Conservation (phyloP, 1,140 invertebrate species). For the Pogonomyrmex californicus region DNA sequence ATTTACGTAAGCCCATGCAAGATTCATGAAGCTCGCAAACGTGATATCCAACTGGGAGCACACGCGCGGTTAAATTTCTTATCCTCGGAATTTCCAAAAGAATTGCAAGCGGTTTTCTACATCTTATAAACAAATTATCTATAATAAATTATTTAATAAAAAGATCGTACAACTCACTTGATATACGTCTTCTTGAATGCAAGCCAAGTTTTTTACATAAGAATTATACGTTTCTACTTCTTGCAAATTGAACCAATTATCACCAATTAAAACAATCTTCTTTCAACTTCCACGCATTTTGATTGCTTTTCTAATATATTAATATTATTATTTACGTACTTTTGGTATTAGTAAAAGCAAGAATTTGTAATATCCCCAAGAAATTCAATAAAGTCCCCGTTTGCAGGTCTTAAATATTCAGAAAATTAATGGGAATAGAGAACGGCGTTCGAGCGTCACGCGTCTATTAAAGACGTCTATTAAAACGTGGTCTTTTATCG, state of each 20-base stretch:
- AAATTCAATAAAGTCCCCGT: constrained; percentile 45
- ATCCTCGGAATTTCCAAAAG: neutral
- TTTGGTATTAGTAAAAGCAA: neutral
- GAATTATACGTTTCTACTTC: neutral
- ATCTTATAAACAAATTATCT: constrained; percentile 9
- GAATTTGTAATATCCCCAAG: constrained; percentile 20
- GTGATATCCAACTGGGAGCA: constrained; percentile 14
- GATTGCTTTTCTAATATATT: too few species aligned
- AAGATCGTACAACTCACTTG: neutral
- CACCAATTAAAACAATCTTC: neutral
- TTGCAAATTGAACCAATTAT: neutral
- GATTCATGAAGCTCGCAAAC: constrained; percentile 41
- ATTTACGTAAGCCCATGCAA: constrained; percentile 51
- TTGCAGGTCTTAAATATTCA: neutral
- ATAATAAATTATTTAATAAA: too few species aligned
- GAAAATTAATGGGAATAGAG: constrained; percentile 32
- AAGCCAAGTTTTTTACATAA: neutral
- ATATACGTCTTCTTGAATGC: neutral
- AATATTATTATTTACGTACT: neutral
- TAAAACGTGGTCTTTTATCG: constrained; percentile 51
- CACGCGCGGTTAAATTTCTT: neutral
- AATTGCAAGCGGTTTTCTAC: neutral
- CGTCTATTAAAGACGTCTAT: constrained; percentile 32
- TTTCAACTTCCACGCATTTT: neutral
- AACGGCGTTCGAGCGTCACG: neutral